Percentiles rank a stretch among this genome's conserved stretches.
Evolutionary conservation across 1,140 invertebrate species (phyloP).

Genomic region (Popillia japonica): DNA sequence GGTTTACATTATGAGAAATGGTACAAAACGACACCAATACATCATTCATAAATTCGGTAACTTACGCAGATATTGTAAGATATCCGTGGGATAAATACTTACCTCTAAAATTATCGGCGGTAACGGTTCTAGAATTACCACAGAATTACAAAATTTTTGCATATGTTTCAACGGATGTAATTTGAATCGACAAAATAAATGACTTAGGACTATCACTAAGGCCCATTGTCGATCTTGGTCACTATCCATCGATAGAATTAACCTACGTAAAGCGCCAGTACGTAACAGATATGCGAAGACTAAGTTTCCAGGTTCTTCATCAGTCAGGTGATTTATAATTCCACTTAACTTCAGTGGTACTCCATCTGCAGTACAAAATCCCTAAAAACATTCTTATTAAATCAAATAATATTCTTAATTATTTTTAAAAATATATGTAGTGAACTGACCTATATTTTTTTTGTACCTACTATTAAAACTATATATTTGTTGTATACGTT

Average conservation of each 20-base stretch:
- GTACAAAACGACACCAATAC: too few species aligned
- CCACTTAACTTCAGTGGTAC: not conserved
- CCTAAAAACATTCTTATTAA: slow-evolving; percentile 20
- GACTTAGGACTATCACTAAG: slow-evolving; percentile 17
- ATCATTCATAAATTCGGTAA: too few species aligned
- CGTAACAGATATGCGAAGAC: slow-evolving; percentile 38
- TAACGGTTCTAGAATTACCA: slow-evolving; percentile 34
- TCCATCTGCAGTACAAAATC: slow-evolving; percentile 22
- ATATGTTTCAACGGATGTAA: not conserved
- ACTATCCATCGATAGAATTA: slow-evolving; percentile 16
- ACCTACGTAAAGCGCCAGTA: not conserved
- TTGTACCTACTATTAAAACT: too few species aligned
- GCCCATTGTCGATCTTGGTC: not conserved
- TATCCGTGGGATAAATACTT: too few species aligned
- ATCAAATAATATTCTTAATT: too few species aligned
- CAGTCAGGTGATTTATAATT: slow-evolving; percentile 34
- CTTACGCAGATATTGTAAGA: too few species aligned
- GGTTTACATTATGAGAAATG: too few species aligned
- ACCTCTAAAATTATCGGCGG: slow-evolving; percentile 32
- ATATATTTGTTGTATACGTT: too few species aligned
- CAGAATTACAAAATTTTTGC: slow-evolving; percentile 33
- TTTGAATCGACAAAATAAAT: slow-evolving; percentile 32
- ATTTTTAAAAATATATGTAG: too few species aligned
- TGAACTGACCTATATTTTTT: too few species aligned
- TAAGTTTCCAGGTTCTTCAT: slow-evolving; percentile 39